Conservation (phyloP, 2,797 vertebrate species). For the Phyllotis vaccarum region DNA sequence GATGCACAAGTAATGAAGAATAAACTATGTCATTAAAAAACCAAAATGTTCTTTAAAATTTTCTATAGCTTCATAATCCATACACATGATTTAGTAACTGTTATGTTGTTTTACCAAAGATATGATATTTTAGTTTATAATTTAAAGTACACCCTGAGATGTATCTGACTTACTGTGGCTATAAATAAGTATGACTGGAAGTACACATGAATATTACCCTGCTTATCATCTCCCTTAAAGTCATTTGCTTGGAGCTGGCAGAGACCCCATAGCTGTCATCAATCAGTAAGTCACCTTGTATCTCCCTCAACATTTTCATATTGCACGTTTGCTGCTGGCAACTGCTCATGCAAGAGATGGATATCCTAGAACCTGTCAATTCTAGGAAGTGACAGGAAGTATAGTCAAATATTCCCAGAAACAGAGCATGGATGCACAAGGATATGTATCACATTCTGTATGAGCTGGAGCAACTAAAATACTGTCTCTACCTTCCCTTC, state of each 20-base stretch:
- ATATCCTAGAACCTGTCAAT: not conserved
- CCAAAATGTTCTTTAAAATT: not conserved
- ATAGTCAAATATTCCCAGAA: not conserved
- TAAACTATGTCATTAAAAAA: too few relatives aligned
- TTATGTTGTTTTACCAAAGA: not conserved
- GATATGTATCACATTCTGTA: not conserved
- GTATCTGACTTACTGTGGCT: not conserved
- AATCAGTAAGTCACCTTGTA: not conserved
- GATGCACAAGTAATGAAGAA: too few relatives aligned
- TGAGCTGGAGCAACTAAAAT: not conserved
- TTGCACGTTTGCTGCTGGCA: not conserved
- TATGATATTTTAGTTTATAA: not conserved
- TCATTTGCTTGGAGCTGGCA: not conserved
- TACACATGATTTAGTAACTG: not conserved
- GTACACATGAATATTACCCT: not conserved
- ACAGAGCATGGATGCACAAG: not conserved
- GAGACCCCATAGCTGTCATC: not conserved
- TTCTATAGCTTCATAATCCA: not conserved
- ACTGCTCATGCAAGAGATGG: not conserved
- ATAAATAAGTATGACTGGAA: not conserved
- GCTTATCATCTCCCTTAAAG: not conserved
- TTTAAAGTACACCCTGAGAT: not conserved
- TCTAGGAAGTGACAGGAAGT: not conserved
- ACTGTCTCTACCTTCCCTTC: not conserved
- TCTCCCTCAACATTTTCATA: not conserved